Conservation (phyloP, 2,113 vertebrate species). For the Eptatretus burgeri region DNA sequence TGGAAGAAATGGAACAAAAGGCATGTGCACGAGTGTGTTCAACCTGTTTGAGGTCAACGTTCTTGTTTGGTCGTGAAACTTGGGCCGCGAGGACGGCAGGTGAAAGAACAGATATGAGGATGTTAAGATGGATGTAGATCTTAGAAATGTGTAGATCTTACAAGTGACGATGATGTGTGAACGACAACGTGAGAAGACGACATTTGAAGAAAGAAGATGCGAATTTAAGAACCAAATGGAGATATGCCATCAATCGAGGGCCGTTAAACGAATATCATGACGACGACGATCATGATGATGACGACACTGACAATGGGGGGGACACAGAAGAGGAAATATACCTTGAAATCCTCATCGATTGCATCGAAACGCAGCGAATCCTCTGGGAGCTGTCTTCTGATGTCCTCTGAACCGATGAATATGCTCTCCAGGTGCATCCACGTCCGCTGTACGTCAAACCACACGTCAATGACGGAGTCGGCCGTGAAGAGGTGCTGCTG, state of each 20-base stretch:
- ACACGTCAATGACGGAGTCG: slow-evolving; percentile 25
- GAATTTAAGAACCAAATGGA: no score
- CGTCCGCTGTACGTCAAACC: slow-evolving; percentile 31
- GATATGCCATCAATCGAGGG: no score
- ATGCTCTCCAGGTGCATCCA: slow-evolving; percentile 37
- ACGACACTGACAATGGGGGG: neutral
- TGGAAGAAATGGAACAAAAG: no score
- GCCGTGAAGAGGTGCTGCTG: slow-evolving; percentile 24
- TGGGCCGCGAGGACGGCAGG: no score
- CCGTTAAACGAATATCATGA: no score
- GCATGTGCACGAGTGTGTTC: no score
- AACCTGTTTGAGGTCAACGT: no score
- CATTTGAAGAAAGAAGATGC: neutral
- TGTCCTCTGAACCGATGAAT: slow-evolving; percentile 33
- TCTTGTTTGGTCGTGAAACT: no score
- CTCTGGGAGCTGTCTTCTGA: slow-evolving; percentile 24
- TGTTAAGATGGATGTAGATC: no score
- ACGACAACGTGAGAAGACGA: neutral
- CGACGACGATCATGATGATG: neutral
- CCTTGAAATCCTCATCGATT: slow-evolving; percentile 37
- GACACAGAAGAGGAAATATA: slow-evolving; percentile 10
- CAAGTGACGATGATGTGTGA: no score
- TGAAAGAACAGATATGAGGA: no score
- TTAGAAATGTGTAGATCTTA: no score
- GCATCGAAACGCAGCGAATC: slow-evolving; percentile 22